A percentile compares a stretch with the other conserved stretches of the same genome.
Evolutionary conservation across 2,797 vertebrate species (phyloP).

Genomic region (Echeneis naucrates): DNA sequence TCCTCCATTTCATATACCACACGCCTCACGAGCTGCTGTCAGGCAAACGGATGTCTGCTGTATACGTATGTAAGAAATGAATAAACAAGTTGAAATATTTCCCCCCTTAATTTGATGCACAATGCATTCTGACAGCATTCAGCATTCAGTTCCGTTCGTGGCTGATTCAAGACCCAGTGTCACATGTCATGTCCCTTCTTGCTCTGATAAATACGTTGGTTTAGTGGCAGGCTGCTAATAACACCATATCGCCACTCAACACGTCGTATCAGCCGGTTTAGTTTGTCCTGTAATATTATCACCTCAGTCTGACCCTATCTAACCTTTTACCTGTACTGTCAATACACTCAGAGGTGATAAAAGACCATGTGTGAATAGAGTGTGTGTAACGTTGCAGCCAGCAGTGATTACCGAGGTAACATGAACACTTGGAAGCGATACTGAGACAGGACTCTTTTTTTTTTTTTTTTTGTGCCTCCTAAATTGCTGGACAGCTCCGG

Average conservation of each 20-base stretch:
- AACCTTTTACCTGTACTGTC: constrained; percentile 70
- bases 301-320: constrained; percentile 63
- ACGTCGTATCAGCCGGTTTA: constrained; percentile 39
- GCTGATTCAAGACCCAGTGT: constrained; percentile 58
- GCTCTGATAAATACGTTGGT: constrained; percentile 56
- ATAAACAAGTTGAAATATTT: constrained; percentile 80
- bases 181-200: constrained; percentile 68
- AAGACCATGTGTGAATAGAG: constrained; percentile 71
- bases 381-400: constrained; percentile 79
- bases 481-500: constrained; percentile 83
- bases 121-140: constrained; percentile 84
- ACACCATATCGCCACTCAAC: constrained; percentile 7
- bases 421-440: constrained; percentile 80
- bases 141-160: constrained; percentile 64
- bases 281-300: constrained; percentile 65
- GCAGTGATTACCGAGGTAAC: constrained; percentile 80
- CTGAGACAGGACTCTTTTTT: constrained; percentile 70
- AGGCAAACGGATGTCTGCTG: constrained; percentile 74
- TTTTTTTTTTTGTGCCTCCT: constrained; percentile 66
- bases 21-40: constrained; percentile 73
- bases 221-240: constrained; percentile 56
- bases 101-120: constrained; percentile 85
- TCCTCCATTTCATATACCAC: constrained; percentile 63
- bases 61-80: constrained; percentile 62
- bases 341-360: constrained; percentile 66